Evolutionary conservation across 2,797 vertebrate species (phyloP).

Genomic region (Coluber constrictor): DNA sequence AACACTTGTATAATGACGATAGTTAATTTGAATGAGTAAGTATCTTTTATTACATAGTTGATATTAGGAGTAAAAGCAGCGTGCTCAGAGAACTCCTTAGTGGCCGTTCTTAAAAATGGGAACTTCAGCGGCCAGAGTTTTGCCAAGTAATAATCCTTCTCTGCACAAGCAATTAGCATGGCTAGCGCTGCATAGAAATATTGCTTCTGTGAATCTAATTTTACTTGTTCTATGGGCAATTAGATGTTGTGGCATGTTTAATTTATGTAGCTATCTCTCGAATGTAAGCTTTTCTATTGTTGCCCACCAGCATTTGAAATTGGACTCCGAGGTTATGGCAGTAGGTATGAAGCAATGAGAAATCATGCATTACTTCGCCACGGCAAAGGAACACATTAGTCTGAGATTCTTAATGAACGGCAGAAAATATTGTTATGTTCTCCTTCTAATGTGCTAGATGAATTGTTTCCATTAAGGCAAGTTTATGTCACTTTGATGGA

Average conservation of each 20-base stretch:
- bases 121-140: slow-evolving; percentile 23
- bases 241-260: slow-evolving; percentile 41
- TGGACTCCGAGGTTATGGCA: slow-evolving; percentile 34
- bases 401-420: slow-evolving; percentile 23
- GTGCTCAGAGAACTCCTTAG: slow-evolving; percentile 34
- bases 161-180: slow-evolving; percentile 36
- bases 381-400: slow-evolving; percentile 48
- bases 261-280: slow-evolving; percentile 51
- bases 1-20: slow-evolving; percentile 5
- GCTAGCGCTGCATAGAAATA: slow-evolving; percentile 23
- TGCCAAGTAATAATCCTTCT: slow-evolving; percentile 41
- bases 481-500: neutral
- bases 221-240: slow-evolving; percentile 40
- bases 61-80: slow-evolving; percentile 40
- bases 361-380: slow-evolving; percentile 44
- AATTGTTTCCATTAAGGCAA: slow-evolving; percentile 41
- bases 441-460: slow-evolving; percentile 33
- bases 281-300: slow-evolving; percentile 51
- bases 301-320: slow-evolving; percentile 40
- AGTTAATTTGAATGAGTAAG: slow-evolving; percentile 31
- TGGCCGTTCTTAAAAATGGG: slow-evolving; percentile 25
- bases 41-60: slow-evolving; percentile 19
- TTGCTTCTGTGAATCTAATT: slow-evolving; percentile 32
- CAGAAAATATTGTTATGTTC: slow-evolving; percentile 34
- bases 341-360: slow-evolving; percentile 43